Conservation (phyloP, 2,797 vertebrate genomes). For the Dicrostonyx torquatus region DNA sequence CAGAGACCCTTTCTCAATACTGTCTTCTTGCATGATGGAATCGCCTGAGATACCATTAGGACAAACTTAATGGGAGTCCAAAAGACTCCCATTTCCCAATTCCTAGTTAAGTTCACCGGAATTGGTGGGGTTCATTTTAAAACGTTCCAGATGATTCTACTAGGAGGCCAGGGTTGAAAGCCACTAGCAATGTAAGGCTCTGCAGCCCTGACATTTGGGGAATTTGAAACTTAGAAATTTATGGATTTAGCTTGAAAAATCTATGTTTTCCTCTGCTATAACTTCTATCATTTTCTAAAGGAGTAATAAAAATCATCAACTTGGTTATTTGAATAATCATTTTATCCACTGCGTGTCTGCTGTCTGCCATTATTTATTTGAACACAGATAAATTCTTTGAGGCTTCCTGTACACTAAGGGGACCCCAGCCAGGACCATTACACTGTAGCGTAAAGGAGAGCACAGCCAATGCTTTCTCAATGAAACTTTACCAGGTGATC, state of each 20-base stretch:
- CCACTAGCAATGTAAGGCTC: background rate
- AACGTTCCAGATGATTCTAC: background rate
- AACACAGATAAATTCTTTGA: background rate
- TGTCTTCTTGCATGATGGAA: background rate
- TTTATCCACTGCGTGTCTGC: background rate
- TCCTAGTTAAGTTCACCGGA: background rate
- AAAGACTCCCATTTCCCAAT: background rate
- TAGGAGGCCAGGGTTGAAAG: background rate
- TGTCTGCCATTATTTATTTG: background rate
- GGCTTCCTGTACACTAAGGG: background rate
- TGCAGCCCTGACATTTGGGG: background rate
- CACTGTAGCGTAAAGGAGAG: background rate
- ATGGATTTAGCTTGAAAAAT: background rate
- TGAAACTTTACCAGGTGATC: background rate
- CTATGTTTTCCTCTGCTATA: background rate
- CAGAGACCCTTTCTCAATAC: background rate
- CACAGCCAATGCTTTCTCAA: background rate
- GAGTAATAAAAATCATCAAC: background rate
- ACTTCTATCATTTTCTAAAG: background rate
- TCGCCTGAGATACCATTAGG: background rate
- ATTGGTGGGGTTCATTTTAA: background rate
- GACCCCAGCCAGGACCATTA: background rate
- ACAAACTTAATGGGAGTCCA: background rate
- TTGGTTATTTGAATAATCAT: background rate
- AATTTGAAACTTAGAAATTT: conserved; percentile 37